Percentiles rank a stretch among this genome's conserved stretches.
phyloP scores from a whole-genome alignment of 2,113 vertebrate genomes.

The Elgaria multicarinata region DNA sequence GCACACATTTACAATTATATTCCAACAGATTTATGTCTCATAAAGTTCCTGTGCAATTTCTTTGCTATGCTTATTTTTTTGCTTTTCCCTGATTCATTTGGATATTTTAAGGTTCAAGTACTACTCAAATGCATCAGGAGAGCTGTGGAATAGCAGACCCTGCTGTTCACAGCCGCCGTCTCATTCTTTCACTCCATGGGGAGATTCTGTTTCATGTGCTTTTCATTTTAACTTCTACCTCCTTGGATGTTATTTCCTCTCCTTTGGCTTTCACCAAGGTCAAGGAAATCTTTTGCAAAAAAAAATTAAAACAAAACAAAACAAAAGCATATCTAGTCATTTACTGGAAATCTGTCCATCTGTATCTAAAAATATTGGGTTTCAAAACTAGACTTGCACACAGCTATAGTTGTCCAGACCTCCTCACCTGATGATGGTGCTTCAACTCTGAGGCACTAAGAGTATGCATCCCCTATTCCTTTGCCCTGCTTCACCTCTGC shows the following conservation, averaged over 20 bases:
- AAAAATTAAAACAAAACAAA: no score
- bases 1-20: background rate
- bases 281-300: conserved; percentile 74
- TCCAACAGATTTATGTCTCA: conserved; percentile 41
- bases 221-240: conserved; percentile 78
- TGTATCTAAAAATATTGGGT: conserved; percentile 58
- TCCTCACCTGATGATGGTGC: background rate
- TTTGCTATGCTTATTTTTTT: conserved; percentile 25
- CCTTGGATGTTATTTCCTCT: conserved; percentile 76
- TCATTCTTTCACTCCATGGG: conserved; percentile 66
- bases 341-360: conserved; percentile 65
- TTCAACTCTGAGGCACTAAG: background rate
- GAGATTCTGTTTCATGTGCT: conserved; percentile 74
- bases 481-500: background rate
- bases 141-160: conserved; percentile 50
- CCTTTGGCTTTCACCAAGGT: conserved; percentile 72
- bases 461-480: background rate
- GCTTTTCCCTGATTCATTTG: background rate
- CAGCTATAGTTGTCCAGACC: background rate
- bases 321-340: conserved; percentile 68
- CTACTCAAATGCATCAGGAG: conserved; percentile 52
- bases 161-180: conserved; percentile 49
- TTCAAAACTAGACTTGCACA: conserved; percentile 27
- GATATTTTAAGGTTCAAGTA: conserved; percentile 53
- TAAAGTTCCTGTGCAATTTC: conserved; percentile 1